phyloP scores from a whole-genome alignment of 2,888 invertebrate species.

The Dioctria rufipes region DNA sequence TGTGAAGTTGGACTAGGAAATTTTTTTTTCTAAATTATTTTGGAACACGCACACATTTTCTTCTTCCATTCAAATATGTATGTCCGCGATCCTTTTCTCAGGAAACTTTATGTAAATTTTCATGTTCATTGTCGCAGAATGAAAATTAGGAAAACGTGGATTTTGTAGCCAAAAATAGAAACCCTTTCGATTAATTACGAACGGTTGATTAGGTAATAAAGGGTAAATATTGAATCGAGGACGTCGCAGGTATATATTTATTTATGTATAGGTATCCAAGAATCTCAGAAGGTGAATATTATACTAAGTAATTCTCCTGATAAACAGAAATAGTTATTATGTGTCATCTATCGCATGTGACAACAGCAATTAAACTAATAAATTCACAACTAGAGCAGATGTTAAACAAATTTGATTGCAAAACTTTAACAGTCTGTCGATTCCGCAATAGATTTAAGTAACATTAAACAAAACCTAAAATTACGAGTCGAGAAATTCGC shows the following conservation, averaged over 20 bases:
- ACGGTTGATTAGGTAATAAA: constrained; percentile 9
- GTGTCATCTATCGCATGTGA: too few relatives aligned
- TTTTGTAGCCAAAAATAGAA: constrained; percentile 12
- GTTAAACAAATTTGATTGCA: too few relatives aligned
- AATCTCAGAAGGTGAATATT: too few relatives aligned
- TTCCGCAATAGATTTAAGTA: too few relatives aligned
- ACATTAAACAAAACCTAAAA: too few relatives aligned
- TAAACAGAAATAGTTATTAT: too few relatives aligned
- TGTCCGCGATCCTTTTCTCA: not conserved
- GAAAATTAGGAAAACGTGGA: not conserved
- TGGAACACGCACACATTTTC: not conserved
- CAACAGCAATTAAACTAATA: too few relatives aligned
- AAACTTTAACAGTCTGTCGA: too few relatives aligned
- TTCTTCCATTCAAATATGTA: not conserved
- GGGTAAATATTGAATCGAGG: not conserved
- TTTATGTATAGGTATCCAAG: too few relatives aligned
- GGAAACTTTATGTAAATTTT: constrained; percentile 4
- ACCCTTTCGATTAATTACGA: constrained; percentile 4
- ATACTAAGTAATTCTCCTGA: not conserved
- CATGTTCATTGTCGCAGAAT: constrained; percentile 19
- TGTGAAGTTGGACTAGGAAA: too few relatives aligned
- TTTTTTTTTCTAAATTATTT: not conserved
- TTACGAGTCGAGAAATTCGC: too few relatives aligned
- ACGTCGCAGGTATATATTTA: not conserved
- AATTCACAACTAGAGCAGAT: too few relatives aligned